Evolutionary conservation across 30 jellyfish, hydroid and myxozoan genomes (phyloP), one percentile per base, ranked within the genome.

Genomic region (Sanderia malayensis): DNA sequence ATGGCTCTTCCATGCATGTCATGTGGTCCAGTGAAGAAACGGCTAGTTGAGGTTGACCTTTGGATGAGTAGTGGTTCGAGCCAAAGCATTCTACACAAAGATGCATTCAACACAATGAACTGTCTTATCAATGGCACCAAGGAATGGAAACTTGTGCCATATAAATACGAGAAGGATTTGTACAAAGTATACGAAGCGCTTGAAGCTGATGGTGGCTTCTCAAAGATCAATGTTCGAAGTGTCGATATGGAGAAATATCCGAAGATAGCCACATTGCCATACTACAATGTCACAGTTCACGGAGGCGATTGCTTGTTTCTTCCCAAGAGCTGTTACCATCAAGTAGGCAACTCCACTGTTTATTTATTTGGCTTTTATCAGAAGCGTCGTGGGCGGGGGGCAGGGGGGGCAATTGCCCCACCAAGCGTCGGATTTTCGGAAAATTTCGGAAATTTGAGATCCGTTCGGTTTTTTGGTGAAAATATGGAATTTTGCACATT

Each of bases 1-100:
- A 60, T 71, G 18, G 90, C 80, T 21, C 49, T 71, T 11, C 86
- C 94, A 30, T 58, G 87, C 19, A 58, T 87, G 90, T 60, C 94
- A 13, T 87, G 96, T 80, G 96, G 96, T 6, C 41, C 91, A 47
- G 72, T 87, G 64, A 15, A 24, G 31, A 58, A 80, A 34, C 31
- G 74, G 21, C 20, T 71, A 76, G 96, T 87, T 15, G 96, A 87
- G 46, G 83, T 87, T 7, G 96, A 87, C 59, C 46, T 61, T 55
- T 87, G 96, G 96, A 80, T 87, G 86, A 87, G 74, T 49, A 80
- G 94, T 58, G 96, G 89, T n/a, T n/a, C n/a, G n/a, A n/a, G n/a
- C n/a, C n/a, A n/a, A 18, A 18, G 6, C 23, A 18, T n/a, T n/a
- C n/a, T n/a, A n/a, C n/a, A n/a, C n/a, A n/a, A n/a, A n/a, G n/a